Percentiles rank a stretch among this genome's conserved stretches.
Conservation (phyloP, 2,888 invertebrate species). For the Aphelenchoides bicaudatus region DNA sequence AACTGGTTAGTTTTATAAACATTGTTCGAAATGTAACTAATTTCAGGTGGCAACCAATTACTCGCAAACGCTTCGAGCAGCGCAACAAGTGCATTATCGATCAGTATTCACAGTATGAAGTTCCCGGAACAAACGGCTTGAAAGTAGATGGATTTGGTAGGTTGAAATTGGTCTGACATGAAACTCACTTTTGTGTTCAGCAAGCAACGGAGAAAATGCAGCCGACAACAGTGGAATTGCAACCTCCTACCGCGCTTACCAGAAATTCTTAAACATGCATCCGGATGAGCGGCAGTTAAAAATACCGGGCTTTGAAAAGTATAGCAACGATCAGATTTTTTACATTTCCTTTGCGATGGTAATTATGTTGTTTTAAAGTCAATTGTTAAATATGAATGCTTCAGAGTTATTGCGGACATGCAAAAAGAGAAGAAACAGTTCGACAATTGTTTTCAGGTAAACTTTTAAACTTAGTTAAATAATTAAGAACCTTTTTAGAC, state of each 20-base stretch:
- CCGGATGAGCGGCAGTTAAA: slow-evolving; percentile 39
- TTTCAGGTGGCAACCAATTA: slow-evolving; percentile 93
- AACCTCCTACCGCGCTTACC: slow-evolving; percentile 49
- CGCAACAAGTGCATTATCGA: slow-evolving; percentile 81
- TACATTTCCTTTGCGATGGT: slow-evolving; percentile 58
- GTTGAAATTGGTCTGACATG: neutral
- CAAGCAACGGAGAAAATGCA: slow-evolving; percentile 58
- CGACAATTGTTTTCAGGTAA: slow-evolving; percentile 77
- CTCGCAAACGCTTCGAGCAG: slow-evolving; percentile 80
- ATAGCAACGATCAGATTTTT: slow-evolving; percentile 54
- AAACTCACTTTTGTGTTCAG: slow-evolving; percentile 43
- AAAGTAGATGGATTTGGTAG: slow-evolving; percentile 11
- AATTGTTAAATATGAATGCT: slow-evolving; percentile 21
- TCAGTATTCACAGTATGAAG: slow-evolving; percentile 76
- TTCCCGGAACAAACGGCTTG: slow-evolving; percentile 62
- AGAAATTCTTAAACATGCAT: slow-evolving; percentile 31
- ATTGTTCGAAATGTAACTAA: too few relatives aligned
- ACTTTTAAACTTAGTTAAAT: too few relatives aligned
- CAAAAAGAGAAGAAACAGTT: slow-evolving; percentile 36
- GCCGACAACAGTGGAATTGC: slow-evolving; percentile 59
- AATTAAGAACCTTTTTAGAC: too few relatives aligned
- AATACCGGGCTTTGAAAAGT: slow-evolving; percentile 44
- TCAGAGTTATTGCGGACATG: slow-evolving; percentile 46
- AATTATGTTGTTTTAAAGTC: slow-evolving; percentile 14
- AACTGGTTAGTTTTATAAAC: too few relatives aligned